These are phyloP conservation scores for Cettia cetti DNA, from an alignment of 2,113 vertebrate species.

Conservation along the genomic window DNA sequence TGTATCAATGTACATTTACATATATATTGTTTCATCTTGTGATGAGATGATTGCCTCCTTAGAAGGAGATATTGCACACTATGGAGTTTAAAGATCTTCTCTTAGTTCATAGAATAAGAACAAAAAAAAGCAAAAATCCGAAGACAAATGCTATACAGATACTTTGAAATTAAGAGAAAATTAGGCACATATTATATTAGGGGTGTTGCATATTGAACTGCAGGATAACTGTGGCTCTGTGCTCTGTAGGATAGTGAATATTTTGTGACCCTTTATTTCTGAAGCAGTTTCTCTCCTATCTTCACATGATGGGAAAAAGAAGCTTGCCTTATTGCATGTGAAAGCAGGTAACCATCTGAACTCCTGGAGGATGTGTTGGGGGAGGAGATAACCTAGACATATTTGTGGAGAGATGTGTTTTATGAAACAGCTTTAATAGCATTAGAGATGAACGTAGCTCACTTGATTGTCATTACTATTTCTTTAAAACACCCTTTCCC, in stretches of 20 bases:
- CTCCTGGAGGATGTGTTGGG: not conserved
- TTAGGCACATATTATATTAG: not conserved
- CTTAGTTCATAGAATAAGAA: not conserved
- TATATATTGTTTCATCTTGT: slow-evolving; percentile 8
- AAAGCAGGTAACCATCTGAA: not conserved
- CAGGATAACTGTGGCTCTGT: not conserved
- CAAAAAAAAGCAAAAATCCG: not conserved
- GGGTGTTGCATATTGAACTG: not conserved
- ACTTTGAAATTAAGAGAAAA: not conserved
- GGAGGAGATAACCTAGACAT: not conserved
- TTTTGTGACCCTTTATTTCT: not conserved
- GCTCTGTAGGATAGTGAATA: not conserved
- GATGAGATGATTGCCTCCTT: slow-evolving; percentile 1
- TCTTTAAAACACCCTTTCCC: not conserved
- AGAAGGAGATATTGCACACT: not conserved
- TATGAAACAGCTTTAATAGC: not conserved
- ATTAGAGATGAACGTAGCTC: not conserved
- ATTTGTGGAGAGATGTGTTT: not conserved
- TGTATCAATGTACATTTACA: slow-evolving; percentile 21
- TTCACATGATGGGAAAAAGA: not conserved
- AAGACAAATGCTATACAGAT: not conserved
- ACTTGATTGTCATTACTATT: not conserved
- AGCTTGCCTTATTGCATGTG: not conserved
- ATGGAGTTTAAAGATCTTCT: not conserved
- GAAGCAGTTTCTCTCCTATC: not conserved